Evolutionary conservation across 2,888 invertebrate species (phyloP), one percentile per base, ranked within the genome.

Genomic region (Cephus sareptanus): DNA sequence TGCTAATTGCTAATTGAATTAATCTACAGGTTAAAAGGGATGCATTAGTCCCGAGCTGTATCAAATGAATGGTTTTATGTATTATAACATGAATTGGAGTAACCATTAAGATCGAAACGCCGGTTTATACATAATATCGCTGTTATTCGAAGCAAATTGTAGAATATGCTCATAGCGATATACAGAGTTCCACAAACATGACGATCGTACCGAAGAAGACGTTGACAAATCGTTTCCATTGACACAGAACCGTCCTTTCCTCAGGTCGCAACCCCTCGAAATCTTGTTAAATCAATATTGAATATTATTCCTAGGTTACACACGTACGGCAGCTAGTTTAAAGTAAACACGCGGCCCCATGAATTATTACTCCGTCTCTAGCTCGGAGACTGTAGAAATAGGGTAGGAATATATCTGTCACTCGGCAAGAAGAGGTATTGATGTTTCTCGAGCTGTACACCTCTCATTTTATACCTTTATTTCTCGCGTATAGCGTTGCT

Each of bases 201-300:
- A 71, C 71, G 31, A 15, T 40, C 40, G 71, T 33, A 31, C 71
- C 71, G 71, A 33, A 31, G 30, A 71, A 71, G 71, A 71, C 71
- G 71, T 71, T 71, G 71, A 71, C 71, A 33, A 33, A 71, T 71
- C 71, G 71, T 33, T 33, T 31, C 71, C 71, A 71, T 71, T 30
- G 71, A 71, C 71, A 71, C 30, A 30, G 71, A 31, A 33, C 71
- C 71, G 31, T 71, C 71, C 71, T 74, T 80, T 77, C 73, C 78
- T 76, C 74, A 78, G 79, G 73, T 75, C 76, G 81, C 74, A 81
- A 75, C 81, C 80, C 82, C 81, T 79, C 76, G 80, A 83, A 81
- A 86, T 85, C 84, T 83, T 82, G 82, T 83, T 85, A 79, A 83
- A 85, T 85, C 86, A 85, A 86, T 86, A 86, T 86, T 85, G 83